Conservation (phyloP, 2,888 invertebrate genomes). For the Andrena marginata region DNA sequence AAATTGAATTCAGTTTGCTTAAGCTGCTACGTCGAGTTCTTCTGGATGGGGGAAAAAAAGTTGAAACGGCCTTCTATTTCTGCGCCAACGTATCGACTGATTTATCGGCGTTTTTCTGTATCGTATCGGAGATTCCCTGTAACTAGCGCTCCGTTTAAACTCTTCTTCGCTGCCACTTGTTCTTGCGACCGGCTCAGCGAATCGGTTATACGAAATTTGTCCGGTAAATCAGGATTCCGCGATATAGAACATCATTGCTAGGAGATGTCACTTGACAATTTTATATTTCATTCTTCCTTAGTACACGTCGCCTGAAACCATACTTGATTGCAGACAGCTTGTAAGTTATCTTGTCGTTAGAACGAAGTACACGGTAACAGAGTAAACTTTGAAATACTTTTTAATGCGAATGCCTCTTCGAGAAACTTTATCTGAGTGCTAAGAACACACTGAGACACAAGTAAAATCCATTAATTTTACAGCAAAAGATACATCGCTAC, state of each 20-base stretch:
- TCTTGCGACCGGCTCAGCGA: neutral
- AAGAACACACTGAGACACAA: no score
- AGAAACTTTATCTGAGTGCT: no score
- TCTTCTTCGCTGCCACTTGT: neutral
- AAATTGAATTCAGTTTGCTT: constrained; percentile 21
- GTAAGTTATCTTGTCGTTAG: no score
- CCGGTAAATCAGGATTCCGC: constrained; percentile 18
- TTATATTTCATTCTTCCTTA: neutral
- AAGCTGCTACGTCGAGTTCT: neutral
- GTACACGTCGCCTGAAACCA: neutral
- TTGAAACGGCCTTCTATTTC: neutral
- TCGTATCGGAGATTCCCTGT: constrained; percentile 34
- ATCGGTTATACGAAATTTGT: constrained; percentile 13
- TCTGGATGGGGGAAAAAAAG: constrained; percentile 1
- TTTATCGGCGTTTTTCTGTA: constrained; percentile 21
- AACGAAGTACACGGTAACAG: no score
- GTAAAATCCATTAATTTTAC: neutral
- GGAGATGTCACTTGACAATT: neutral
- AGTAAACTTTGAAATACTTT: no score
- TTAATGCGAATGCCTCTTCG: no score
- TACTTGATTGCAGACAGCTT: neutral
- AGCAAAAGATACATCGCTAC: neutral
- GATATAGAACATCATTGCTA: neutral
- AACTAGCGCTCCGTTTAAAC: constrained; percentile 5
- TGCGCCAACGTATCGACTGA: constrained; percentile 2